Conservation (phyloP, 2,888 invertebrate species). For the Tineola bisselliella region DNA sequence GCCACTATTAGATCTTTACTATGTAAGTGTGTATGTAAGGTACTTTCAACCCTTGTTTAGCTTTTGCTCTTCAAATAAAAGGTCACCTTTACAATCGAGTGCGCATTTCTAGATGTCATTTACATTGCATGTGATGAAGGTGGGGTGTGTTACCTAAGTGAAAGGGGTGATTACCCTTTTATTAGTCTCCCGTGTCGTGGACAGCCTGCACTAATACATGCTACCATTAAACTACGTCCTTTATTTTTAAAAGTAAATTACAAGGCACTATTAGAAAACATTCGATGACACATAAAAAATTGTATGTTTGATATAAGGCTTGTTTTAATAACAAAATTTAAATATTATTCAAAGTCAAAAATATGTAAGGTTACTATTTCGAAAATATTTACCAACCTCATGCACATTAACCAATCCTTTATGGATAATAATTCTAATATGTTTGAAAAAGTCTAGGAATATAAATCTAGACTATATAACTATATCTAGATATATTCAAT, state of each 20-base stretch:
- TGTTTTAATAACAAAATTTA: too few relatives aligned
- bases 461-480: too few relatives aligned
- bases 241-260: not conserved
- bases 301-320: too few relatives aligned
- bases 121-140: slow-evolving; percentile 12
- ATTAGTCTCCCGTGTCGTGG: slow-evolving; percentile 48
- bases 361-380: too few relatives aligned
- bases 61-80: slow-evolving; percentile 6
- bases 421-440: too few relatives aligned
- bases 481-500: too few relatives aligned
- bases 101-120: slow-evolving; percentile 13
- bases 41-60: not conserved
- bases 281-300: too few relatives aligned
- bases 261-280: not conserved
- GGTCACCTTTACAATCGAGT: slow-evolving; percentile 7
- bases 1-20: not conserved
- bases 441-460: too few relatives aligned
- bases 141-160: slow-evolving; percentile 7
- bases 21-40: not conserved
- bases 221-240: not conserved
- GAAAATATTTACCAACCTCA: too few relatives aligned
- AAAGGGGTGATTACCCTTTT: slow-evolving; percentile 58
- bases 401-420: too few relatives aligned
- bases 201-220: slow-evolving; percentile 10
- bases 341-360: too few relatives aligned